Base-by-base conservation (phyloP, 1,140 invertebrate species). In the Drosophila paulistorum region DNA sequence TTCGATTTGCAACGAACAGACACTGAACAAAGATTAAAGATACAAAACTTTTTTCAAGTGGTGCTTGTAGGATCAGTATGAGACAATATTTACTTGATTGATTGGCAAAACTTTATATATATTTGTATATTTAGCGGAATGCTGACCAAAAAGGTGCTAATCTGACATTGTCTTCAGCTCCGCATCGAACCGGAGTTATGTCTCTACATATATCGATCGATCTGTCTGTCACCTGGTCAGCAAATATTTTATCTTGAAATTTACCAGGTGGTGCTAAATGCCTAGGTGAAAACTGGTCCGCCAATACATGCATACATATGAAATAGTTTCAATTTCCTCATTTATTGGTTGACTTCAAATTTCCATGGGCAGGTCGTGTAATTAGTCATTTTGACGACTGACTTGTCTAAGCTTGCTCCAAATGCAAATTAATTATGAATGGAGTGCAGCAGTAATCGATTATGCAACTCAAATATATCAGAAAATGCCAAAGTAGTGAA, bases 211-310 rank as follows among this genome's bases (percentile, higher is more conserved):
- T 37, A 39, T 37, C 57, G 33, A 39, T 30, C 17, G 17, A 33
- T 48, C 42, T 63, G 65, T 62, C 39, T 62, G 72, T 48, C 78
- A 62, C 13, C 58, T 58, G 57, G 39, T 41, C 59, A 48, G 76
- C 84, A 89, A 89, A 86, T 86, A 89, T 86, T 86, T 79, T 80
- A 79, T 79, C 71, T 77, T 89, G 11, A 42, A 54, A 89, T 86
- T 83, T 55, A 69, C 57, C 45, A n/a, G 14, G 17, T n/a, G 65
- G 68, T 85, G 82, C 14, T 85, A 85, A 85, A 76, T 85, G 71
- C 41, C 20, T 63, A 58, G 55, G 71, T 33, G 55, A 20, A 79
- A 85, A 85, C 82, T 76, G 79, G 82, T 82, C 71, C 23, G 63
- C 65, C 48, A 55, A 77, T 37, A 7, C 30, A 30, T 30, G 30